phyloP scores from a whole-genome alignment of 2,888 invertebrate genomes.

The Mantis religiosa region DNA sequence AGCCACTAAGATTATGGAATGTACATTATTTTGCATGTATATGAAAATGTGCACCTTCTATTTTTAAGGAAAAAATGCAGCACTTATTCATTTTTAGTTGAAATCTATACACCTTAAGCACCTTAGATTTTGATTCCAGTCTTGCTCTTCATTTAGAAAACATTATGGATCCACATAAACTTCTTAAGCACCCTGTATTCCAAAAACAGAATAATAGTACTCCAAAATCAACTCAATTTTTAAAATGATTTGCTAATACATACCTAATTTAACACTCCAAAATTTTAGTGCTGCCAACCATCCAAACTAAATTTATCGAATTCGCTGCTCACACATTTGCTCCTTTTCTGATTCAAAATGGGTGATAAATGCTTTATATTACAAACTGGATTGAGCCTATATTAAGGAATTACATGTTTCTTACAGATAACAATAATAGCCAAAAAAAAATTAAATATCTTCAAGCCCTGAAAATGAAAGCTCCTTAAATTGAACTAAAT shows the following conservation, averaged over 20 bases:
- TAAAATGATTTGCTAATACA: neutral
- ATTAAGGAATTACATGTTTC: neutral
- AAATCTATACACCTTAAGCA: neutral
- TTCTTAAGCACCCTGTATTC: neutral
- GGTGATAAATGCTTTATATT: neutral
- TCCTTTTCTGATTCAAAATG: neutral
- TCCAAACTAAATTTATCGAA: neutral
- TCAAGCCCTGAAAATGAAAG: neutral
- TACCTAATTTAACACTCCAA: neutral
- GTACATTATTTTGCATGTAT: no score
- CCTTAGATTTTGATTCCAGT: neutral
- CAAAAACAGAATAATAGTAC: neutral
- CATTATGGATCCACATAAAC: neutral
- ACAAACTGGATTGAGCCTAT: neutral
- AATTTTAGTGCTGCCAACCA: neutral
- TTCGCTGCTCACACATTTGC: neutral
- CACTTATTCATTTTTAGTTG: neutral
- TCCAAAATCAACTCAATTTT: neutral
- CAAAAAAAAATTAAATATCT: neutral
- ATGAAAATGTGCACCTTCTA: neutral
- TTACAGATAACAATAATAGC: neutral
- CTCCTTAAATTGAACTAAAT: neutral
- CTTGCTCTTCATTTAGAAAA: neutral
- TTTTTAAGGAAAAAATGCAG: neutral
- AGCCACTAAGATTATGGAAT: neutral